These are phyloP conservation scores for Contarinia nasturtii DNA, from an alignment of 1,140 invertebrate species.

Conservation along the genomic window DNA sequence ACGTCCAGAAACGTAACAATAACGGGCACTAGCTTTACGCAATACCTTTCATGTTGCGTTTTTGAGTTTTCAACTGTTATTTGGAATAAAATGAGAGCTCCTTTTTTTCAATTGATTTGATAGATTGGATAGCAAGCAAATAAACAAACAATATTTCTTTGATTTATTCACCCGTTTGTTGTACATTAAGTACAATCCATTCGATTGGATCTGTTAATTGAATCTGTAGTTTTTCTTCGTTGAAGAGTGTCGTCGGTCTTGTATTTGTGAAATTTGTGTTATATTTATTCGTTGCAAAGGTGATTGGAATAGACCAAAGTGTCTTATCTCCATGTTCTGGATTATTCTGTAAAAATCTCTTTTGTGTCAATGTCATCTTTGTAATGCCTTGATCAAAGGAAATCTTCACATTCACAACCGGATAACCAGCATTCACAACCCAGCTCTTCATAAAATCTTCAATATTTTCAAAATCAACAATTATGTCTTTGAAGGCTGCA, in stretches of 20 bases:
- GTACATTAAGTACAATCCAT: no score
- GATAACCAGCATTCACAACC: constrained; percentile 55
- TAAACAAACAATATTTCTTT: no score
- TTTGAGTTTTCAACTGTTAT: no score
- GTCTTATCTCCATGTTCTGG: constrained; percentile 8
- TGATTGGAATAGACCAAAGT: constrained; percentile 40
- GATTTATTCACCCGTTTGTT: no score
- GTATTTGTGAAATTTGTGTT: constrained; percentile 26
- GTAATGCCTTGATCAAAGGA: constrained; percentile 5
- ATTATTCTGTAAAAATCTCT: constrained; percentile 31
- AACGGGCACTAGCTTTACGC: no score
- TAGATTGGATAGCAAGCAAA: no score
- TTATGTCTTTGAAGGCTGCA: constrained; percentile 31
- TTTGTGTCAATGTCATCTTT: constrained; percentile 24
- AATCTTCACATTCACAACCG: constrained; percentile 35
- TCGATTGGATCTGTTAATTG: no score
- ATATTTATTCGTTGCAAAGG: constrained; percentile 27
- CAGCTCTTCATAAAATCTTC: constrained; percentile 43
- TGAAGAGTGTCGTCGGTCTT: constrained; percentile 8
- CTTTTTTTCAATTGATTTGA: no score
- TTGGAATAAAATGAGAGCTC: no score
- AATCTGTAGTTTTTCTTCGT: background rate
- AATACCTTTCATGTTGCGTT: no score
- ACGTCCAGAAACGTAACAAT: no score
- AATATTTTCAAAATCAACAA: constrained; percentile 20